A percentile compares a stretch with the other conserved stretches of the same genome.
Conservation (phyloP, 2,797 vertebrate species). For the Molothrus ater region DNA sequence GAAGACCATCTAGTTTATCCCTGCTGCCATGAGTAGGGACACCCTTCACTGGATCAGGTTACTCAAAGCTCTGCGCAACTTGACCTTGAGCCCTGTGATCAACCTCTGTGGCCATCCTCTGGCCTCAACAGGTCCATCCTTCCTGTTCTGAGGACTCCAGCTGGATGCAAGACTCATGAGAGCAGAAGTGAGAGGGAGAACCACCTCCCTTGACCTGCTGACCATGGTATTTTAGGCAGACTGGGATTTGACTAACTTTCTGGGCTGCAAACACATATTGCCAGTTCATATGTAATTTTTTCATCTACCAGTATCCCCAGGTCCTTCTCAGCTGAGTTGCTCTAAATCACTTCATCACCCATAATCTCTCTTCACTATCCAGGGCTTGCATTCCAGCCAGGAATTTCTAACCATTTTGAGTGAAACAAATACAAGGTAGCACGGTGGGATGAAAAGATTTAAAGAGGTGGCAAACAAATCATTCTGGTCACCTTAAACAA, state of each 20-base stretch:
- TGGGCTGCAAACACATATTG: background rate
- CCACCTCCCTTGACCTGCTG: background rate
- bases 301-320: background rate
- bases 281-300: background rate
- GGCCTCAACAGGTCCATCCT: background rate
- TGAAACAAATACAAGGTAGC: background rate
- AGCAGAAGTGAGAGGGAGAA: background rate
- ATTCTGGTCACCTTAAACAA: background rate
- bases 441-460: background rate
- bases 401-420: background rate
- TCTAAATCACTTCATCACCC: background rate
- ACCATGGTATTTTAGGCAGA: background rate
- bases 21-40: background rate
- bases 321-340: background rate
- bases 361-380: background rate
- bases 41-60: background rate
- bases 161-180: background rate
- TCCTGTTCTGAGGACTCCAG: accelerated
- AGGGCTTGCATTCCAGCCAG: background rate
- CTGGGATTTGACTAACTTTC: background rate
- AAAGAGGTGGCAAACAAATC: slow-evolving; percentile 3
- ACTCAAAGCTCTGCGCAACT: background rate
- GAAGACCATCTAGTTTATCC: background rate
- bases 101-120: background rate
- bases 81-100: background rate